Evolutionary conservation across 2,888 invertebrate species (phyloP), one percentile per base, ranked within the genome.

Genomic region (Hypsopygia costalis): DNA sequence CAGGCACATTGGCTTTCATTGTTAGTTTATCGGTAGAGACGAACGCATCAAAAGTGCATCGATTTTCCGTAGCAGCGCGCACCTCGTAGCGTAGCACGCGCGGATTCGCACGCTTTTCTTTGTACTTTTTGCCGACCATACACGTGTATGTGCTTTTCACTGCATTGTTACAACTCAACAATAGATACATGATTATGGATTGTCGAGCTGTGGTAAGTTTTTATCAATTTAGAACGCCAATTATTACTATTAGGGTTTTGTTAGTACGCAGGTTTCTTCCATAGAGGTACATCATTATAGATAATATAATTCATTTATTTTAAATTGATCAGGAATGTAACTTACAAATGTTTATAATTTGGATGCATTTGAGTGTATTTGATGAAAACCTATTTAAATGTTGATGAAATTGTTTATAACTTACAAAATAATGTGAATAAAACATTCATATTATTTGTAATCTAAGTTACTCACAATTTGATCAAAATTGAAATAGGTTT

Each of bases 141-240:
- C 56, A 52, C 46, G 60, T 62, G 62, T 62, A 43, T 58, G 77
- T 74, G 76, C 69, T 76, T 85, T 83, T 67, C 74, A 71, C 70
- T 62, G 60, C 75, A 81, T 83, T 79, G 79, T 81, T 65, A 41
- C 33, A 25, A 36, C 41, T 59, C 61, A 62, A 72, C 70, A 74
- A 68, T 63, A 67, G 56, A 56, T 43, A 49, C 47, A 53, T 47
- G 52, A 73, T 62, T 65, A 87, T 87, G 87, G 81, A 83, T 76
- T 82, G 70, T 58, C 75, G 78, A 61, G 64, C 69, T 41, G 62
- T 69, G 82, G 87, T 87, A 61, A 66, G 86, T 78, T 66, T 71
- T 75, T 71, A 40, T 50, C 41, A 34, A 7, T 16, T n/a, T 16
- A 31, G 30, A 16, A 11, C 31, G 43, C 32, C 22, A 43, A 39